Base-by-base conservation (phyloP, 2,113 vertebrate genomes). In the Galeopterus variegatus region DNA sequence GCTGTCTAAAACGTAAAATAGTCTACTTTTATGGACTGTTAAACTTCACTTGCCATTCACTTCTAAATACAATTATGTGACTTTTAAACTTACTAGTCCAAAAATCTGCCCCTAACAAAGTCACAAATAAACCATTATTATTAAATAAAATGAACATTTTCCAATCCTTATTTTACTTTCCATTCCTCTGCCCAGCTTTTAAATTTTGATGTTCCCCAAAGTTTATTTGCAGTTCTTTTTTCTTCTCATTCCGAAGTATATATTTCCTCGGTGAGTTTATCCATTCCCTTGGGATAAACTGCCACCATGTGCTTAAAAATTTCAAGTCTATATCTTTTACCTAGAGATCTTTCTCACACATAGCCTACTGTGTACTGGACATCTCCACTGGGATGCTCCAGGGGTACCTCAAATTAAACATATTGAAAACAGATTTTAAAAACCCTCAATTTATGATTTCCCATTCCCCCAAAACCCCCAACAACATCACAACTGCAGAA, bases 41-140 rank as follows among this genome's bases (percentile, higher is more conserved):
- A 69, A 87, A 69, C 19, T 45, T 82, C 52, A 88, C 13, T 62
- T 81, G 21, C 52, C 50, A 94, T 76, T 76, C 76, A 91, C 50
- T 50, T 75, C 82, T 69, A 82, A 90, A 67, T n/a, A 94, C 14
- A 94, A 94, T 76, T 87, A 81, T 67, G 75, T 91, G 48, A 92
- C 76, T 92, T 88, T 58, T 94, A 41, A 62, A 33, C 76, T 67
- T 85, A 24, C 28, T 80, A 72, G 3, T 72, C 45, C 12, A n/a
- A n/a, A 83, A 84, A 45, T 79, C 6, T 70, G 28, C n/a, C 62
- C 73, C 76, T 60, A 91, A 70, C 28, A 92, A 87, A 92, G 8
- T 17, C 18, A 73, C 26, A 92, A 72, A 79, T 48, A 87, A 88
- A 64, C 13, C 58, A 77, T 45, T 60, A 65, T 52, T 65, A 72